Conservation (phyloP, 92 coral and sea anemone species). For the Pocillopora meandrina region DNA sequence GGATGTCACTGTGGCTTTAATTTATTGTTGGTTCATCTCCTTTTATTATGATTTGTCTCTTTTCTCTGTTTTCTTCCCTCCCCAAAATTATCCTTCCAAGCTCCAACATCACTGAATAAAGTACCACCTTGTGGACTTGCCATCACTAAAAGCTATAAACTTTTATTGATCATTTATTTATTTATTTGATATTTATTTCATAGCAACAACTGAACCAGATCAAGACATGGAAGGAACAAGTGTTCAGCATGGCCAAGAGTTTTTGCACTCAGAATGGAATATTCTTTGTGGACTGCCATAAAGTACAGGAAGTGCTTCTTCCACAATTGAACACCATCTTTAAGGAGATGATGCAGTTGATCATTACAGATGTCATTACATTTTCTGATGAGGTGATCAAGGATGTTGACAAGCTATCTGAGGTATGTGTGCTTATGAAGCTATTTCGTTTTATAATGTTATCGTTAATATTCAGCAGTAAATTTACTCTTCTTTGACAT, state of each 20-base stretch:
- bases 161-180: background rate
- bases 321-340: slow-evolving; percentile 77
- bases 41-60: no score
- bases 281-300: slow-evolving; percentile 82
- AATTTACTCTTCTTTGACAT: no score
- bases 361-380: slow-evolving; percentile 69
- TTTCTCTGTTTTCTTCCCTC: no score
- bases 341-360: slow-evolving; percentile 81
- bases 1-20: no score
- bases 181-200: background rate
- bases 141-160: background rate
- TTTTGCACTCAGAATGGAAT: slow-evolving; percentile 92
- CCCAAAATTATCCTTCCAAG: no score
- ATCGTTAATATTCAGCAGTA: no score
- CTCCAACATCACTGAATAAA: no score
- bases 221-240: slow-evolving; percentile 85
- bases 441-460: no score
- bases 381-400: slow-evolving; percentile 72
- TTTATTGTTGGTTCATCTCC: no score
- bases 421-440: slow-evolving; percentile 39
- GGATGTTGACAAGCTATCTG: slow-evolving; percentile 64
- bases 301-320: slow-evolving; percentile 60
- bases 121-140: no score
- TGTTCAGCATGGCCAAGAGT: slow-evolving; percentile 67
- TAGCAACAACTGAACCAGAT: slow-evolving; percentile 87